Conservation (phyloP, 2,113 vertebrate species). For the Condylura cristata region DNA sequence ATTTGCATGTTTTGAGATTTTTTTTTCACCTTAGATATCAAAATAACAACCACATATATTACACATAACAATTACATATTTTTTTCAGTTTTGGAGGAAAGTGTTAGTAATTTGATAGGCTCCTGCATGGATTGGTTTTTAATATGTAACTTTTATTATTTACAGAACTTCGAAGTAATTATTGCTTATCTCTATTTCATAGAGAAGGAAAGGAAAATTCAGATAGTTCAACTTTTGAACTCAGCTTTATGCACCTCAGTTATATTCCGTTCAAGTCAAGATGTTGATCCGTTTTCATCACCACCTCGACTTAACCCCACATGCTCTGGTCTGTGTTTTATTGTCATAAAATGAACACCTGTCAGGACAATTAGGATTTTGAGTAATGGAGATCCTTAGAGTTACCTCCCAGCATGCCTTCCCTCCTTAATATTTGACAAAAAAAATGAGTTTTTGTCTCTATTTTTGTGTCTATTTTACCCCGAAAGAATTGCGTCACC, state of each 20-base stretch:
- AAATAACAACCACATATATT: background rate
- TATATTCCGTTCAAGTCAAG: background rate
- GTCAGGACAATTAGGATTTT: background rate
- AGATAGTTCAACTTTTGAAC: background rate
- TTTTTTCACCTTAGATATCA: background rate
- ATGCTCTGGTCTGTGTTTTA: background rate
- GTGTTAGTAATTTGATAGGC: background rate
- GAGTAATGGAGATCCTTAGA: background rate
- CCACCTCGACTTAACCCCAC: too few species aligned
- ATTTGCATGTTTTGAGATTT: background rate
- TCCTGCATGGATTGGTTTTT: background rate
- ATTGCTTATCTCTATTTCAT: background rate
- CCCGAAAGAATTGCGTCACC: fast-evolving
- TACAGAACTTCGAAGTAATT: background rate
- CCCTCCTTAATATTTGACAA: background rate
- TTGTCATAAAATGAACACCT: background rate
- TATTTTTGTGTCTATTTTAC: background rate
- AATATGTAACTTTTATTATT: background rate
- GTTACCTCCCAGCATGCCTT: background rate
- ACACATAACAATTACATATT: background rate
- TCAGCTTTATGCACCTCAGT: background rate
- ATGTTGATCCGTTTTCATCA: background rate
- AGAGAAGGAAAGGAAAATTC: background rate
- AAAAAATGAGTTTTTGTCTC: background rate
- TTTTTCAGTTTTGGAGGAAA: background rate